These are phyloP conservation scores for Phyto melanocephala DNA, from an alignment of 2,888 invertebrate genomes.

Conservation along the genomic window DNA sequence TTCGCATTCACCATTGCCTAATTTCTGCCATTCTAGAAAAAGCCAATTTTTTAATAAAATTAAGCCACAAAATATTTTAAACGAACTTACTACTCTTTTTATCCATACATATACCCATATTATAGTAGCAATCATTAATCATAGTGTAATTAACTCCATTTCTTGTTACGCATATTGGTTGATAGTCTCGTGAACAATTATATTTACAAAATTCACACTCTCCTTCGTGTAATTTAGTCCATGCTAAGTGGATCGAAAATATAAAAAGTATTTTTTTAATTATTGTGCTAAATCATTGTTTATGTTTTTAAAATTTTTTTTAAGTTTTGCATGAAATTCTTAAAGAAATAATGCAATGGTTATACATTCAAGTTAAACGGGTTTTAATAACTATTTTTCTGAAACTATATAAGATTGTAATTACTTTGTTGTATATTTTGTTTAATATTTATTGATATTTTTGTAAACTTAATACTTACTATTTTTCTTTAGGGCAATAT, in stretches of 20 bases:
- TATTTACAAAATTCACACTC: constrained; percentile 65
- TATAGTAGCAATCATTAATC: constrained; percentile 71
- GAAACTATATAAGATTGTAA: no score
- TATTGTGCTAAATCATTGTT: background rate
- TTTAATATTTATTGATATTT: no score
- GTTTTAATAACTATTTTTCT: no score
- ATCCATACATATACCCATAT: constrained; percentile 70
- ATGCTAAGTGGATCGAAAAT: constrained; percentile 65
- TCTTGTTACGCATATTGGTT: constrained; percentile 70
- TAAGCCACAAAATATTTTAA: no score
- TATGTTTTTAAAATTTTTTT: background rate
- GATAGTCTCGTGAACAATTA: constrained; percentile 67
- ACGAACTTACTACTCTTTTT: constrained; percentile 68
- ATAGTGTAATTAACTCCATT: constrained; percentile 71
- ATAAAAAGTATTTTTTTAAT: background rate
- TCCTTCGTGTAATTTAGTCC: constrained; percentile 71
- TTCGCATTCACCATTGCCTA: constrained; percentile 68
- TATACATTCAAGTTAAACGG: no score
- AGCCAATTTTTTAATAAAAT: no score
- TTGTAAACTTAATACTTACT: background rate
- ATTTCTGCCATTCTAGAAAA: constrained; percentile 68
- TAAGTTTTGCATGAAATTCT: background rate
- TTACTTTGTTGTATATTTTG: no score
- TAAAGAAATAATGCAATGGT: no score
- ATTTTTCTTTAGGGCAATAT: background rate